Conservation (phyloP, 2,888 invertebrate genomes). For the Microctonus brassicae region DNA sequence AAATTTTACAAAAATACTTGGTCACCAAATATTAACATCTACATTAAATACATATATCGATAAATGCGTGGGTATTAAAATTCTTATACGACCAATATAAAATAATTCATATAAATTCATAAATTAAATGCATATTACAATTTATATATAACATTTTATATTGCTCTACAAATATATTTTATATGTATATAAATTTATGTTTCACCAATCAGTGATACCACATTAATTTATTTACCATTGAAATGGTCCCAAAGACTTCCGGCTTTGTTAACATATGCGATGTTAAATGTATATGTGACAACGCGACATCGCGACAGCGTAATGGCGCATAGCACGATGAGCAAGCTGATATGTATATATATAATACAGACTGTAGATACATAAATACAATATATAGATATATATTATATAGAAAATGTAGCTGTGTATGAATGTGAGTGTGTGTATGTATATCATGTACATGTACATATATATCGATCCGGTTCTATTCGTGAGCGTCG, state of each 20-base stretch:
- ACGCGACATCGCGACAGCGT: conserved; percentile 31
- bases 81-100: background rate
- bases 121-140: conserved; percentile 6
- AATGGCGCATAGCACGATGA: conserved; percentile 7
- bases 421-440: background rate
- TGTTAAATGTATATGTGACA: conserved; percentile 32
- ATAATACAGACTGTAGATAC: conserved; percentile 14
- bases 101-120: conserved; percentile 7
- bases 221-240: conserved; percentile 18
- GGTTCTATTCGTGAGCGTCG: conserved; percentile 10
- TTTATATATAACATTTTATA: too few relatives aligned
- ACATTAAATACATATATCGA: too few relatives aligned
- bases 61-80: too few relatives aligned
- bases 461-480: conserved; percentile 20
- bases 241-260: conserved; percentile 38
- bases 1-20: too few relatives aligned
- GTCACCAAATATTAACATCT: too few relatives aligned
- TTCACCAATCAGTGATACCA: conserved; percentile 18
- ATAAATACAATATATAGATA: background rate
- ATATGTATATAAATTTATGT: conserved; percentile 10
- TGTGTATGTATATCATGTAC: background rate
- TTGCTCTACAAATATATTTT: background rate
- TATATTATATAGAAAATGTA: too few relatives aligned
- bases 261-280: conserved; percentile 38
- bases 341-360: conserved; percentile 16